These are phyloP conservation scores for Phataginus tricuspis DNA, from an alignment of 2,797 vertebrate genomes.

Conservation along the genomic window DNA sequence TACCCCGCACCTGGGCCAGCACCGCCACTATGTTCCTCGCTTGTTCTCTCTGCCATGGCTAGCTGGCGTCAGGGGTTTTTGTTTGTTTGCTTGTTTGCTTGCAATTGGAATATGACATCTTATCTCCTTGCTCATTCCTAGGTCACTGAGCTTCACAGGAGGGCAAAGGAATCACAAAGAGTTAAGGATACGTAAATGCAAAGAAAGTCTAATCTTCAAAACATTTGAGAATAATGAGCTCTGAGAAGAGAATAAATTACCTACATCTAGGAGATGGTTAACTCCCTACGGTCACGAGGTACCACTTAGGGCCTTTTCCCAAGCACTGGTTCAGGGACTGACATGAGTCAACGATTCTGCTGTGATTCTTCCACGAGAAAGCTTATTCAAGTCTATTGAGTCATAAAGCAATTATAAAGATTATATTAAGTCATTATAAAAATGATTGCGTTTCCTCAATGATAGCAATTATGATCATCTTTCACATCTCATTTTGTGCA, in stretches of 20 bases:
- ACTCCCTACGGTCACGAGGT: slow-evolving; percentile 50
- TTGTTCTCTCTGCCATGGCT: background rate
- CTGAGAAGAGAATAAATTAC: slow-evolving; percentile 37
- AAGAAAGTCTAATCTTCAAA: background rate
- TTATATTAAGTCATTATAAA: slow-evolving; percentile 57
- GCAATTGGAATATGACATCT: background rate
- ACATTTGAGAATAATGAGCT: background rate
- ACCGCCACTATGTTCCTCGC: background rate
- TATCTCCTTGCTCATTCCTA: background rate
- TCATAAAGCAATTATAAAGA: too few relatives aligned
- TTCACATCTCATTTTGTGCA: slow-evolving; percentile 25
- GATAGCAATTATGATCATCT: slow-evolving; percentile 53
- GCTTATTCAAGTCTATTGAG: slow-evolving; percentile 62
- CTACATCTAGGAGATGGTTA: slow-evolving; percentile 5
- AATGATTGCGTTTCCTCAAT: slow-evolving; percentile 63
- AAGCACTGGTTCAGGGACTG: slow-evolving; percentile 35
- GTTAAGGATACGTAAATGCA: slow-evolving; percentile 14
- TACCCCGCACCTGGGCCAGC: background rate
- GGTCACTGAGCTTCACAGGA: background rate
- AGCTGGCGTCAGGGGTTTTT: background rate
- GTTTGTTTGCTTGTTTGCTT: background rate
- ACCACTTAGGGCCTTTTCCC: slow-evolving; percentile 24
- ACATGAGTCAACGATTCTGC: slow-evolving; percentile 55
- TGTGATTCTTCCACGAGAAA: slow-evolving; percentile 62
- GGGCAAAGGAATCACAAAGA: background rate